A percentile compares a stretch with the other conserved stretches of the same genome.
Conservation (phyloP, 2,888 invertebrate species). For the Cosmia pyralina region DNA sequence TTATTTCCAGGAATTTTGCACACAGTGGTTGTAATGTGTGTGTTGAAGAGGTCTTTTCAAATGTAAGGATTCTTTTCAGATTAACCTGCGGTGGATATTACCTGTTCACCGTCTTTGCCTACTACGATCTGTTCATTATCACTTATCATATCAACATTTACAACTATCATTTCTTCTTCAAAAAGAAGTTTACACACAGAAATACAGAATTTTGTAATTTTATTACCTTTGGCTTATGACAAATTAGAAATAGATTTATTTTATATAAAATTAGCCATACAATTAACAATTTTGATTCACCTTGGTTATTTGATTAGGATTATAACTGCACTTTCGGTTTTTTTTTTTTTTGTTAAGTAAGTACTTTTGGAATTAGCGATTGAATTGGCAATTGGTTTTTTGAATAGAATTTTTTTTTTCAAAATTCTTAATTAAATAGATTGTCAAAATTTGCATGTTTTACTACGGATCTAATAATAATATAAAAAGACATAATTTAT, state of each 20-base stretch:
- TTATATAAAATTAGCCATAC: constrained; percentile 39
- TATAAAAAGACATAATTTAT: not conserved
- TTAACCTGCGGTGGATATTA: constrained; percentile 7
- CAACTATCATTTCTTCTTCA: constrained; percentile 38
- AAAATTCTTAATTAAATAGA: constrained; percentile 38
- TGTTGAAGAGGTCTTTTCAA: constrained; percentile 33
- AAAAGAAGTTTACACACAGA: constrained; percentile 46
- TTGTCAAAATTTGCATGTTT: constrained; percentile 58
- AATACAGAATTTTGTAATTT: constrained; percentile 35
- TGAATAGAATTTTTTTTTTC: constrained; percentile 27
- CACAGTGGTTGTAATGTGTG: constrained; percentile 2
- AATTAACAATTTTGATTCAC: constrained; percentile 47
- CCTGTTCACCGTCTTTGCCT: constrained; percentile 15
- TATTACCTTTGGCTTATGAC: constrained; percentile 51
- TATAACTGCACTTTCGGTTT: constrained; percentile 53
- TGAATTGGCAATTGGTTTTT: constrained; percentile 32
- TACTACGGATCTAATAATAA: constrained; percentile 12
- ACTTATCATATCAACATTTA: constrained; percentile 38
- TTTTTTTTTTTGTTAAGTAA: constrained; percentile 34
- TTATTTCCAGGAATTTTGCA: constrained; percentile 27
- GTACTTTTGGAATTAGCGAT: constrained; percentile 46
- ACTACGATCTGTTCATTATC: constrained; percentile 37
- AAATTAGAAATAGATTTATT: constrained; percentile 57
- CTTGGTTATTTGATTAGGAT: constrained; percentile 40
- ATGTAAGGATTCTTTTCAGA: constrained; percentile 41